A percentile compares a stretch with the other conserved stretches of the same genome.
Evolutionary conservation across 2,113 vertebrate species (phyloP).

Genomic region (Hepsetus odoe): DNA sequence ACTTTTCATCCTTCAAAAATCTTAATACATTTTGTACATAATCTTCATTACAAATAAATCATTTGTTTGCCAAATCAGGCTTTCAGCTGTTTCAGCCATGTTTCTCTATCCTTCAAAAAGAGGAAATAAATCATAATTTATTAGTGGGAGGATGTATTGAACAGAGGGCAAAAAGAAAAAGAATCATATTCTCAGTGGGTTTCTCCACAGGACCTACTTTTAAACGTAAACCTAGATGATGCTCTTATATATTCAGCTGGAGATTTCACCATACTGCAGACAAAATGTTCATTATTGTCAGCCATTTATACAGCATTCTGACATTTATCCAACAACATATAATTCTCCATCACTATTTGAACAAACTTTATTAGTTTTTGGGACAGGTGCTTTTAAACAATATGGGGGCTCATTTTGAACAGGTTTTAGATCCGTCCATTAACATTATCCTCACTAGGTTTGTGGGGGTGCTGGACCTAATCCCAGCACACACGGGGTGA

Average conservation of each 20-base stretch:
- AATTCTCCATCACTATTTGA: not conserved
- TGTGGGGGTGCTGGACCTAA: too few species aligned
- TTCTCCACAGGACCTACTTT: not conserved
- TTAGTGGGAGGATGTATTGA: not conserved
- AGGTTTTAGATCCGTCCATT: too few species aligned
- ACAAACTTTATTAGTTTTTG: not conserved
- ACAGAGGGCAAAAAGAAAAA: not conserved
- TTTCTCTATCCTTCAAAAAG: not conserved
- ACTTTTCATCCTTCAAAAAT: slow-evolving; percentile 10
- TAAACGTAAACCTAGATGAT: not conserved
- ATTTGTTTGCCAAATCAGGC: not conserved
- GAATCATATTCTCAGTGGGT: not conserved
- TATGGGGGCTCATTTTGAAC: too few species aligned
- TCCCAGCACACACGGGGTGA: too few species aligned
- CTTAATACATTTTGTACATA: slow-evolving; percentile 11
- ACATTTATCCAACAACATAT: not conserved
- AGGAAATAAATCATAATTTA: not conserved
- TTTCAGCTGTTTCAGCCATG: not conserved
- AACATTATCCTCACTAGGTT: too few species aligned
- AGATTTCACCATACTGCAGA: not conserved
- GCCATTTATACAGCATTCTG: not conserved
- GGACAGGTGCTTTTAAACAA: too few species aligned
- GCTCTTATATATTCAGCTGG: slow-evolving; percentile 1
- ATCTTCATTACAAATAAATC: slow-evolving; percentile 17
- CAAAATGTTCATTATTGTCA: not conserved